Percentiles rank a stretch among this genome's conserved stretches.
Conservation (phyloP, 2,797 vertebrate species). For the Anguilla marmorata region DNA sequence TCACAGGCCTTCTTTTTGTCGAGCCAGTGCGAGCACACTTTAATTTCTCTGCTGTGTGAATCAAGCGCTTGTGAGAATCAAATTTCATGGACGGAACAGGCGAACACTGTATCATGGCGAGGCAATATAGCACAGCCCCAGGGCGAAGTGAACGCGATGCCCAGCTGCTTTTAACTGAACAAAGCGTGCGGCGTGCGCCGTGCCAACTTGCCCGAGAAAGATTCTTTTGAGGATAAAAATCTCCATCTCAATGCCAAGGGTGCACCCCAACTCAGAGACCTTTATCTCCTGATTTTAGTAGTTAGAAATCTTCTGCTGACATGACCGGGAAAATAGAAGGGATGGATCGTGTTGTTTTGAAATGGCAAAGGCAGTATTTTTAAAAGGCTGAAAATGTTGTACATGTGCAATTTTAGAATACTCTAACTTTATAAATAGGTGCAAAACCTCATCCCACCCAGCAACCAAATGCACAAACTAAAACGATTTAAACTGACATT, state of each 20-base stretch:
- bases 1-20: not conserved
- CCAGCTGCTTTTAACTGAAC: not conserved
- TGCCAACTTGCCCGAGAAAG: not conserved
- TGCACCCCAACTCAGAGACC: not conserved
- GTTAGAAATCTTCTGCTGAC: not conserved
- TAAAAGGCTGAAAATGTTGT: not conserved
- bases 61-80: not conserved
- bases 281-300: not conserved
- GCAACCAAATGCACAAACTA: not conserved
- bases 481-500: not conserved
- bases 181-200: not conserved
- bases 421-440: not conserved
- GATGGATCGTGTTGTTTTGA: not conserved
- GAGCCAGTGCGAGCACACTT: not conserved
- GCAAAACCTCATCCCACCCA: not conserved
- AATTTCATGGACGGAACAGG: not conserved
- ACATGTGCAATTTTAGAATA: not conserved
- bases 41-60: not conserved
- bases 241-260: too few relatives aligned
- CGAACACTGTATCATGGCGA: not conserved
- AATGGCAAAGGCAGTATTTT: not conserved
- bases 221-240: not conserved
- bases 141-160: not conserved
- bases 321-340: not conserved
- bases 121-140: not conserved